A percentile compares a stretch with the other conserved stretches of the same genome.
These are phyloP conservation scores for Calcarius lapponicus DNA, from an alignment of 2,797 vertebrate genomes.

Conservation along the genomic window DNA sequence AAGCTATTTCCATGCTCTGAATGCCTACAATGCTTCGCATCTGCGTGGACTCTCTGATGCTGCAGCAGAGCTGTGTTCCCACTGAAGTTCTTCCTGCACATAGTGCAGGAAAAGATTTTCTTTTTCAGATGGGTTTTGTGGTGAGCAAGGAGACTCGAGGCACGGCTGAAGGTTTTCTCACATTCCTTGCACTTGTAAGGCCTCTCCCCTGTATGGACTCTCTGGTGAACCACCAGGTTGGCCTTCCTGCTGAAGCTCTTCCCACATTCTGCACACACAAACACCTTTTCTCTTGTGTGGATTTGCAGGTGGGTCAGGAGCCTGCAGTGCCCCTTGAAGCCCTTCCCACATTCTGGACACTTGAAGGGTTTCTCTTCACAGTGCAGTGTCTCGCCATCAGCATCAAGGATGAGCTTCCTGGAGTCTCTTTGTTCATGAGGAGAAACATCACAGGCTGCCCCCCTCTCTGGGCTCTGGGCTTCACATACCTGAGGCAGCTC, in stretches of 20 bases:
- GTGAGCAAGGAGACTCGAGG: constrained; percentile 65
- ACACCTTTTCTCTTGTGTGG: constrained; percentile 41
- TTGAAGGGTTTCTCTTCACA: not conserved
- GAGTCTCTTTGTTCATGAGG: not conserved
- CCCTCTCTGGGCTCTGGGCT: not conserved
- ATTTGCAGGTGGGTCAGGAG: constrained; percentile 35
- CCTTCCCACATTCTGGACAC: not conserved
- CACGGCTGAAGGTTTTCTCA: constrained; percentile 65
- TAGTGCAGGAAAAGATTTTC: constrained; percentile 26
- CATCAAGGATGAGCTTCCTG: accelerated
- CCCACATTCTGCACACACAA: constrained; percentile 62
- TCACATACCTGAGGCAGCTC: not conserved
- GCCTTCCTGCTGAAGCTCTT: constrained; percentile 72
- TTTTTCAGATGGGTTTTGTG: constrained; percentile 59
- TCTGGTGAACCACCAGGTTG: constrained; percentile 64
- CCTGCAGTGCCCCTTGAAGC: not conserved
- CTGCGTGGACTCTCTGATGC: not conserved
- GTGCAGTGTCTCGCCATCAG: not conserved
- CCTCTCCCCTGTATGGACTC: constrained; percentile 62
- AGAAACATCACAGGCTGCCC: not conserved
- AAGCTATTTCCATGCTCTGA: not conserved
- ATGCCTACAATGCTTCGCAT: not conserved
- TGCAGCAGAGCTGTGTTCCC: not conserved
- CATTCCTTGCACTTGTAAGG: constrained; percentile 71
- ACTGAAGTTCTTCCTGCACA: not conserved